phyloP scores from a whole-genome alignment of 2,888 invertebrate species.

The Sericinus montela region DNA sequence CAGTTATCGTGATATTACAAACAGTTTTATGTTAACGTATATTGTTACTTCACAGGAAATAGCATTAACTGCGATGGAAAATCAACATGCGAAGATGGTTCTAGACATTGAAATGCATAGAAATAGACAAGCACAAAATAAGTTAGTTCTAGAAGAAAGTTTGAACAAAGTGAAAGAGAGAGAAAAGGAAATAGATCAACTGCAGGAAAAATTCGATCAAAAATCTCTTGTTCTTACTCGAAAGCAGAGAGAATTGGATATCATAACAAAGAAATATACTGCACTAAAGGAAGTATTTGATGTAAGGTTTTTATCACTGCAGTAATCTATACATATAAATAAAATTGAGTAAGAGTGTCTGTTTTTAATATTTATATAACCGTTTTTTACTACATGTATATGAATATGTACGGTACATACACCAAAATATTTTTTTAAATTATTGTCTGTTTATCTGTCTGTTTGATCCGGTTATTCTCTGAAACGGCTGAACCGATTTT shows the following conservation, averaged over 20 bases:
- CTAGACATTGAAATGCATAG: constrained; percentile 79
- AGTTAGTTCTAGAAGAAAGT: constrained; percentile 46
- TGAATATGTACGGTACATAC: too few species aligned
- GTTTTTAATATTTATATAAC: too few species aligned
- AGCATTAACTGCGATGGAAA: constrained; percentile 73
- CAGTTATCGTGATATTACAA: too few species aligned
- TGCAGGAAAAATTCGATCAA: constrained; percentile 54
- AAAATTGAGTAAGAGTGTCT: too few species aligned
- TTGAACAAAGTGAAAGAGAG: constrained; percentile 43
- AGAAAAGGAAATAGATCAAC: constrained; percentile 51
- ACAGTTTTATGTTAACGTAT: not conserved
- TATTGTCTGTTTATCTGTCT: too few species aligned
- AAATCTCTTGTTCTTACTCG: constrained; percentile 45
- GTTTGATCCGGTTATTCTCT: too few species aligned
- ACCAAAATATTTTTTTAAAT: too few species aligned
- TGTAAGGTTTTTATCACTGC: constrained; percentile 40
- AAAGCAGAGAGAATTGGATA: constrained; percentile 64
- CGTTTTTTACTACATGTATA: too few species aligned
- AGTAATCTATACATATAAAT: too few species aligned
- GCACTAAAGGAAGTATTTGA: constrained; percentile 62
- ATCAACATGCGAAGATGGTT: constrained; percentile 76
- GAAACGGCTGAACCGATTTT: too few species aligned
- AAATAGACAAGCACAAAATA: constrained; percentile 56
- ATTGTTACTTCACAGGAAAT: constrained; percentile 65
- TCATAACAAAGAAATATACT: constrained; percentile 50